Base-by-base conservation (phyloP, 30 jellyfish, hydroid and myxozoan species). In the Aurelia coerulea region DNA sequence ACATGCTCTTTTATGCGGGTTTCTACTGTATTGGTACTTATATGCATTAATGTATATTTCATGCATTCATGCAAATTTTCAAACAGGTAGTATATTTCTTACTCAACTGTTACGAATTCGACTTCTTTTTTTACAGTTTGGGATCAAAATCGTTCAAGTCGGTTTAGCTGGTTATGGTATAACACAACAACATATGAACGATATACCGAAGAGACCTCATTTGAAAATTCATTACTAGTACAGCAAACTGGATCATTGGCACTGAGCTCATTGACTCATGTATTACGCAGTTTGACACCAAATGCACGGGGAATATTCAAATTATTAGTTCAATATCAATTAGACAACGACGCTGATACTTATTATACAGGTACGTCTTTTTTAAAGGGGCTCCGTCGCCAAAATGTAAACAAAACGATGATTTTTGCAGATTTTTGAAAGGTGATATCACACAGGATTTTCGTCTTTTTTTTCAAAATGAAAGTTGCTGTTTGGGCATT, bases 201-300 rank as follows among this genome's bases (percentile, higher is more conserved):
- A 9, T 93, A 93, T 74, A 68, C 74, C 42, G 96, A 93, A 70
- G 98, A 93, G 71, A 93, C 96, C 10, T 93, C 98, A 2, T 93
- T 87, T 66, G 98, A 93, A 75, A 93, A 93, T 68, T 93, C 98
- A 62, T 37, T 93, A 39, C 86, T 93, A 54, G 96, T 87, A 65
- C 98, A 93, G 68, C 98, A 93, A 67, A 87, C 97, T 51, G 98
- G 97, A 29, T 73, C 98, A 11, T 39, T 93, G 63, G 98, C 97
- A 15, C 83, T 93, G 6, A 93, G 93, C 35, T 93, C 98, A 3
- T 66, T 93, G 64, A 87, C 90, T 33, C 98, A 93, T 56, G 98
- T 93, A 58, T 63, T 93, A 51, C 88, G 97, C n/a, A 93, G 98
- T 35, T 82, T 93, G 53, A 93, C 98, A 6, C 97, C 97, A 16